Evolutionary conservation across 2,888 invertebrate species (phyloP), one percentile per base, ranked within the genome.

Genomic region (Drosophila lacicola): DNA sequence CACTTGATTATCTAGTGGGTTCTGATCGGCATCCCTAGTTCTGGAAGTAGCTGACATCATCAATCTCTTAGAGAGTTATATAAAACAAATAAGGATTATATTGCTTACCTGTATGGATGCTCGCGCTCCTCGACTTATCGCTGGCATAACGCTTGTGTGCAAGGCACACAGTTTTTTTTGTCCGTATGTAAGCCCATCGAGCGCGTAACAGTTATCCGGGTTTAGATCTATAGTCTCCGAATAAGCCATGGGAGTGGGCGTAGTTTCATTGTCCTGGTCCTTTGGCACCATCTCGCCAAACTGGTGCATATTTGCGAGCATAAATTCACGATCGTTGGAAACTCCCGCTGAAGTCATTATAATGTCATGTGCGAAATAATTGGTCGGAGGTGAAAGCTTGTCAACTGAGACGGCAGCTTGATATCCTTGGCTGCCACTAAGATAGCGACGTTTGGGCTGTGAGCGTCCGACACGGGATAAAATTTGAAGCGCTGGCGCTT

Each of bases 141-240:
- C 92, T 37, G 92, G 92, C 92, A 92, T 92, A 25, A 92, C 91
- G 70, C 89, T 91, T 0, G 92, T 92, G 73, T 92, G 90, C 61
- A 91, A 62, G 1, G 91, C 90, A 49, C 92, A 92, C 33, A 91
- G 84, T 65, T 91, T 92, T 68, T 91, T 92, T 60, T 92, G 92
- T 0, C 92, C 92, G 63, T 91, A 91, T 14, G 89, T 87, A 44
- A 92, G 69, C 8, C 91, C 92, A 29, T 90, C 90, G 2, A 92
- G 90, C 21, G 85, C 80, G 65, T 92, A 92, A 62, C 92, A 92
- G 42, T 91, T 86, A 45, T 92, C 91, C 2, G 92, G 92, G 88
- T 92, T 92, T 14, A 92, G 71, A 70, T 92, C 90, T n/a, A 91
- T 85, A 4, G 90, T 88, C 67, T 92, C 92, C 1, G 90, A 90